A percentile compares a stretch with the other conserved stretches of the same genome.
Evolutionary conservation across 2,113 vertebrate species (phyloP).

Genomic region (Macaca mulatta): DNA sequence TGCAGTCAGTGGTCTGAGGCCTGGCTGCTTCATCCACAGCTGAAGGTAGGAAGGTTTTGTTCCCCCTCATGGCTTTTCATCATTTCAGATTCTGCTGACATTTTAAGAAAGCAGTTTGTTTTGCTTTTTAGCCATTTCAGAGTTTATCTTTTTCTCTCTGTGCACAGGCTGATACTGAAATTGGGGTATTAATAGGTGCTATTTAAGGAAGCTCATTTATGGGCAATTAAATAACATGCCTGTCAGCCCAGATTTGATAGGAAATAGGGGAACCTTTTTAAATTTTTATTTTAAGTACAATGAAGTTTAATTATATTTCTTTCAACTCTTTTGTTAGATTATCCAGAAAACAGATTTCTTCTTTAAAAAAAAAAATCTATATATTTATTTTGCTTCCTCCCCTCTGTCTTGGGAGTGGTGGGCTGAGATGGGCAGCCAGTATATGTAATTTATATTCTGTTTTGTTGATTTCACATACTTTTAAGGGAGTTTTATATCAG

Average conservation of each 20-base stretch:
- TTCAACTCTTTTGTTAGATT: conserved; percentile 49
- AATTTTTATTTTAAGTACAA: neutral
- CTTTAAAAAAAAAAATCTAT: neutral
- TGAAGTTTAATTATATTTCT: conserved; percentile 60
- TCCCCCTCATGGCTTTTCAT: neutral
- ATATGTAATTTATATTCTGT: neutral
- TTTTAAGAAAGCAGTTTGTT: conserved; percentile 61
- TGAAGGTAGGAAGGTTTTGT: neutral
- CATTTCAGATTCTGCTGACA: conserved; percentile 36
- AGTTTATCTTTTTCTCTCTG: conserved; percentile 15
- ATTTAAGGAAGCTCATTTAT: conserved; percentile 69
- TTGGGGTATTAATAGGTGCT: conserved; percentile 63
- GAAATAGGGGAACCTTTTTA: neutral
- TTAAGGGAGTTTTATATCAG: neutral
- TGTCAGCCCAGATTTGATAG: conserved; percentile 6
- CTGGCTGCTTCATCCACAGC: neutral
- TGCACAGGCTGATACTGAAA: conserved; percentile 40
- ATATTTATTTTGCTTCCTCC: neutral
- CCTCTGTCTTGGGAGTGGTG: neutral
- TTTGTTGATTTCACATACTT: neutral
- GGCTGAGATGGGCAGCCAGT: neutral
- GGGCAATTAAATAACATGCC: conserved; percentile 65
- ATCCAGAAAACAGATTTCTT: conserved; percentile 51
- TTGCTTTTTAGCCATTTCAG: conserved; percentile 71
- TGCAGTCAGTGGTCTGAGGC: conserved; percentile 34